phyloP scores from a whole-genome alignment of 2,888 invertebrate species.

The Diaperis boleti region DNA sequence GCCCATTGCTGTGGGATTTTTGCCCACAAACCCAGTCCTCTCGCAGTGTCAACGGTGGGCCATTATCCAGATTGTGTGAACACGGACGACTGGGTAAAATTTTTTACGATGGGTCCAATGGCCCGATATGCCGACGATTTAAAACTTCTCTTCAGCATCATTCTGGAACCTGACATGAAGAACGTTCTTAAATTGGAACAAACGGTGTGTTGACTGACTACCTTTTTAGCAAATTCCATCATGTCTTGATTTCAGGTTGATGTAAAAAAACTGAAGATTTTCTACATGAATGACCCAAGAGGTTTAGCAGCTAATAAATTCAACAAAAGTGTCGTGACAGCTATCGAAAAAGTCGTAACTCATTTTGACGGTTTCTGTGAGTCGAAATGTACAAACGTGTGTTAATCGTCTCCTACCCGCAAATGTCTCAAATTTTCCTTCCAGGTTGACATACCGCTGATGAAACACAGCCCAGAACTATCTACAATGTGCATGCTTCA shows the following conservation, averaged over 20 bases:
- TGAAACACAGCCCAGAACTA: slow-evolving; percentile 76
- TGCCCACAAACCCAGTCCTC: slow-evolving; percentile 90
- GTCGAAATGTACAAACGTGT: slow-evolving; percentile 33
- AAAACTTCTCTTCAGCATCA: slow-evolving; percentile 77
- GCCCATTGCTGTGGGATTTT: slow-evolving; percentile 92
- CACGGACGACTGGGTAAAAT: slow-evolving; percentile 74
- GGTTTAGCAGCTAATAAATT: slow-evolving; percentile 46
- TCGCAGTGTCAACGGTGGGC: slow-evolving; percentile 74
- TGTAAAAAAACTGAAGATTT: slow-evolving; percentile 77
- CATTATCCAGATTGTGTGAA: slow-evolving; percentile 76
- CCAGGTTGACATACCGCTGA: slow-evolving; percentile 73
- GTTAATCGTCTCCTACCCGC: neutral
- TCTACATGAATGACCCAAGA: slow-evolving; percentile 78
- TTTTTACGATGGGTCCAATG: slow-evolving; percentile 88
- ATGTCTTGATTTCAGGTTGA: slow-evolving; percentile 67
- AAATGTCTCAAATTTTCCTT: slow-evolving; percentile 41
- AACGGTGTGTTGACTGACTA: slow-evolving; percentile 24
- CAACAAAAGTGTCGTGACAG: slow-evolving; percentile 43
- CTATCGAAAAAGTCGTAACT: slow-evolving; percentile 48
- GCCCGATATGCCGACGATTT: slow-evolving; percentile 89
- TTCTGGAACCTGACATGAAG: slow-evolving; percentile 70
- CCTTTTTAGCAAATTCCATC: neutral
- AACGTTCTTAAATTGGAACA: slow-evolving; percentile 66
- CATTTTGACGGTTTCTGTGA: slow-evolving; percentile 49
- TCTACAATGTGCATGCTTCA: slow-evolving; percentile 70